Base-by-base conservation (phyloP, 2,888 invertebrate species). In the Fabriciana adippe region DNA sequence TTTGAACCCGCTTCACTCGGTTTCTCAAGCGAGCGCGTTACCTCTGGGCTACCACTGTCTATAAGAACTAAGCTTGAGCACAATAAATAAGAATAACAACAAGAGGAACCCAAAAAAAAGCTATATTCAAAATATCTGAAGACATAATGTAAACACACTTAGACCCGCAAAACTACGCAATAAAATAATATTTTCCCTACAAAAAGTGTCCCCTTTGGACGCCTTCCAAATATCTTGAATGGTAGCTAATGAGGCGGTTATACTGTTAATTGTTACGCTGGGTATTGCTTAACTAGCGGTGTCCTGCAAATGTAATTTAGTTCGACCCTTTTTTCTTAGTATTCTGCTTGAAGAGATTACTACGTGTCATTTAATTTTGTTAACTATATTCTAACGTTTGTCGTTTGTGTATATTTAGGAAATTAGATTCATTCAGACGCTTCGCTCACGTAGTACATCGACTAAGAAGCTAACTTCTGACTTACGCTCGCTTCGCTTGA, bases 141-240 rank as follows among this genome's bases (percentile, higher is more conserved):
- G 6, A 26, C 15, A 50, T 50, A 66, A 61, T 66, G 66, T 56
- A 66, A 70, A 70, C 66, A 18, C 57, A 21, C 11, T 45, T 21
- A 11, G 45, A 55, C 56, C 66, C 62, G 56, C 51, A 66, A 50
- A 18, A 55, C 63, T 59, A 48, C 48, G 50, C 53, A 66, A 73
- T 73, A 73, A 71, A 68, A 73, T 74, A 59, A 71, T 72, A 73
- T 69, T 73, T 71, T 66, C 54, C 48, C 41, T 53, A 53, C 66
- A 68, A 71, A 71, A 73, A 70, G 68, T 69, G 67, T 67, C 65
- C 60, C 53, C 56, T 47, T 72, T 74, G 74, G 73, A 72, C 54
- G 47, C 45, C 62, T 69, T 71, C 75, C 74, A 75, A 75, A 66
- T 67, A 70, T 71, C 67, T 71, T 69, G 51, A 57, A 56, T 65